A percentile compares a stretch with the other conserved stretches of the same genome.
These are phyloP conservation scores for Phortica okadai DNA, from an alignment of 2,888 invertebrate species.

Conservation along the genomic window DNA sequence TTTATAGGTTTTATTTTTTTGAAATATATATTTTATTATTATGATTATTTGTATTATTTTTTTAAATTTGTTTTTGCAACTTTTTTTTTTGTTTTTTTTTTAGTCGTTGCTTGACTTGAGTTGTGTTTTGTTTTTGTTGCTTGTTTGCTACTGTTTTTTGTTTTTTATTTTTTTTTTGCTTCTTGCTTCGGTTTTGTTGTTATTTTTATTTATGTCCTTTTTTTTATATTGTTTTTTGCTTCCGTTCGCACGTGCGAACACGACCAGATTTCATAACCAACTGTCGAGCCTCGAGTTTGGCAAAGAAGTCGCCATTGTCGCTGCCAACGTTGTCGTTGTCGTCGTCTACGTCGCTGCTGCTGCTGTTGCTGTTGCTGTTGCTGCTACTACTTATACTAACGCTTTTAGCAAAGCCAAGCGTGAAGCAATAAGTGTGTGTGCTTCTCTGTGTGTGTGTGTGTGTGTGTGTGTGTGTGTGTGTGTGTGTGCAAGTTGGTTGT, in stretches of 20 bases:
- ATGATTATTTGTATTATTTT: background rate
- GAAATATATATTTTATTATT: background rate
- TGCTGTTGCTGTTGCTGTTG: background rate
- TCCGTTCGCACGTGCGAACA: slow-evolving; percentile 69
- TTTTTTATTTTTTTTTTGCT: slow-evolving; percentile 18
- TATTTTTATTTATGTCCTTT: slow-evolving; percentile 36
- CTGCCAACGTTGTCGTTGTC: background rate
- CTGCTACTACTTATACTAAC: background rate
- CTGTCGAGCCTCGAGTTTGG: slow-evolving; percentile 58
- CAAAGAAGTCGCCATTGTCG: slow-evolving; percentile 2
- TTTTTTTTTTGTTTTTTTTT: background rate
- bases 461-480: slow-evolving; percentile 12
- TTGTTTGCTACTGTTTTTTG: slow-evolving; percentile 43
- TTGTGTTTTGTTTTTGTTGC: slow-evolving; percentile 30
- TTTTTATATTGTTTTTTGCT: slow-evolving; percentile 56
- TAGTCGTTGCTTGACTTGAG: background rate
- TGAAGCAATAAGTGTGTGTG: background rate
- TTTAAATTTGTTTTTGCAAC: background rate
- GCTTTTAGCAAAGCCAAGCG: slow-evolving; percentile 1
- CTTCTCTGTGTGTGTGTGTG: slow-evolving; percentile 7
- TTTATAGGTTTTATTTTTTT: slow-evolving; percentile 18
- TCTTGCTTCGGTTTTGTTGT: background rate
- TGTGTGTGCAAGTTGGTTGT: background rate
- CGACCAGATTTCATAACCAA: slow-evolving; percentile 74
- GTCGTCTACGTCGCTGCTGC: background rate